phyloP scores from a whole-genome alignment of 2,113 vertebrate species.

The Struthidea cinerea region DNA sequence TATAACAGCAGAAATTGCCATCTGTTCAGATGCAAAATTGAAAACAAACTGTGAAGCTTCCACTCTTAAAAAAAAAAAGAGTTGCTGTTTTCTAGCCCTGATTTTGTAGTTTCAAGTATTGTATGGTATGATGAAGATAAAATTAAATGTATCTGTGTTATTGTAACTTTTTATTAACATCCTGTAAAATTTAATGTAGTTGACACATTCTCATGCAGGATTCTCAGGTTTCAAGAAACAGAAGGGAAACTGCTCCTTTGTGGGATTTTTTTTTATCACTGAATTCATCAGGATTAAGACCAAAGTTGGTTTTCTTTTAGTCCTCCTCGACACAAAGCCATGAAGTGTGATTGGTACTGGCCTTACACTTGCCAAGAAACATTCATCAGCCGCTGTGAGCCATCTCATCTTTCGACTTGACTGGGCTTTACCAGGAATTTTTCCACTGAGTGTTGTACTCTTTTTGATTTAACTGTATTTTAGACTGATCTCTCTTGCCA shows the following conservation, averaged over 20 bases:
- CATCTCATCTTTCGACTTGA: not conserved
- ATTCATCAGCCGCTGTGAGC: not conserved
- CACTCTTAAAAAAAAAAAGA: not conserved
- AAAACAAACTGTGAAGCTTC: conserved; percentile 19
- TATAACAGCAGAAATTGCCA: not conserved
- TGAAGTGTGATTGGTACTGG: not conserved
- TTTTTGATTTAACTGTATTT: not conserved
- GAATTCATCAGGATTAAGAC: not conserved
- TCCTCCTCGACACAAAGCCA: not conserved
- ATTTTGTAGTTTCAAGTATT: not conserved
- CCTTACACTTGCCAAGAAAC: not conserved
- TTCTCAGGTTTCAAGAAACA: not conserved
- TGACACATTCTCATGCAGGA: not conserved
- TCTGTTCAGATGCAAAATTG: conserved; percentile 25
- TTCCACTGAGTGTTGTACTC: not conserved
- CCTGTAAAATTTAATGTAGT: not conserved
- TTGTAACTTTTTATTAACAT: not conserved
- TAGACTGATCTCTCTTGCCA: not conserved
- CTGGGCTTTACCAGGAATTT: not conserved
- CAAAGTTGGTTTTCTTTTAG: not conserved
- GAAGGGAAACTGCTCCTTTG: not conserved
- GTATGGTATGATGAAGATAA: not conserved
- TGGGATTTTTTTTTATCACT: not conserved
- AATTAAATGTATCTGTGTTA: not conserved
- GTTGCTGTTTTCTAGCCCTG: not conserved